Evolutionary conservation across 2,888 invertebrate species (phyloP).

Genomic region (Acanthopleura granulata): DNA sequence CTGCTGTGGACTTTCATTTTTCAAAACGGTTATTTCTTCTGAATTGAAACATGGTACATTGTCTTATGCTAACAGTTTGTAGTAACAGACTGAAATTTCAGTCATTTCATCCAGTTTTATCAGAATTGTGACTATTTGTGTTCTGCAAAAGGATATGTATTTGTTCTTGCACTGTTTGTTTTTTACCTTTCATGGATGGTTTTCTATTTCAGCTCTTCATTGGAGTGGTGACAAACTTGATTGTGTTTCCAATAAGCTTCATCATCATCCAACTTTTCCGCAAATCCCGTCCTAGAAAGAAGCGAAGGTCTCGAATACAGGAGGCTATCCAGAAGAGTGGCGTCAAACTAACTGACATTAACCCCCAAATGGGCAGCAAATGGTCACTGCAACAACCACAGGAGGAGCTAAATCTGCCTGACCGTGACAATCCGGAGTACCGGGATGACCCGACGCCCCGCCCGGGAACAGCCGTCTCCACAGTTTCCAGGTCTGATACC

Average conservation of each 20-base stretch:
- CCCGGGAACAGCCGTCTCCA: not conserved
- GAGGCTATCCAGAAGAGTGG: conserved; percentile 52
- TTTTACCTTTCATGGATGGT: not conserved
- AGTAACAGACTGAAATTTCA: no score
- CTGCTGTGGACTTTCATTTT: no score
- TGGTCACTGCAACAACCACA: conserved; percentile 3
- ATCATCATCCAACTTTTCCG: conserved; percentile 70
- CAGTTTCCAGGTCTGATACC: conserved; percentile 29
- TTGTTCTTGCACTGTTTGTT: no score
- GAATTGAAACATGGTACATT: no score
- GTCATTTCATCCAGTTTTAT: no score
- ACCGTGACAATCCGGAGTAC: not conserved
- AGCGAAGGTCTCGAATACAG: conserved; percentile 61
- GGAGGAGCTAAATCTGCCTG: not conserved
- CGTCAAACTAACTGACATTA: conserved; percentile 33
- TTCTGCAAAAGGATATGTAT: no score
- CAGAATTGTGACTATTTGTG: no score
- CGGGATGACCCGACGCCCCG: not conserved
- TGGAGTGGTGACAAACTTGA: conserved; percentile 69
- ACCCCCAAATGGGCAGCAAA: conserved; percentile 31
- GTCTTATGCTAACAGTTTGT: no score
- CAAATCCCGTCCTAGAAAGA: conserved; percentile 65
- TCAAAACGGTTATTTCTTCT: no score
- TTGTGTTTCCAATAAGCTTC: conserved; percentile 70
- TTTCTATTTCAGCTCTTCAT: conserved; percentile 67